Evolutionary conservation across 1,140 invertebrate species (phyloP), one percentile per base, ranked within the genome.

Genomic region (Meloidogyne hapla): DNA sequence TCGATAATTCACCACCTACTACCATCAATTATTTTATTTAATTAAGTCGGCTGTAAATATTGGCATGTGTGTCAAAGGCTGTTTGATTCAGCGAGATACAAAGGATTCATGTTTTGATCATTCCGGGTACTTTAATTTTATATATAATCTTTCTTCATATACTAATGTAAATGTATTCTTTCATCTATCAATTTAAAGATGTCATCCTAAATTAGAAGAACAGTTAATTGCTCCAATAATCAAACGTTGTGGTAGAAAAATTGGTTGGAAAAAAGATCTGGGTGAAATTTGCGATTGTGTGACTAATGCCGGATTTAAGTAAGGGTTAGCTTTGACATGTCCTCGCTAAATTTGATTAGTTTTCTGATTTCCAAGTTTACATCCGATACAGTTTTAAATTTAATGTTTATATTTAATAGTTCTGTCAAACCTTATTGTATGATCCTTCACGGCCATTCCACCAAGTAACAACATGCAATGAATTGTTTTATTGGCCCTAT

Each of bases 151-250:
- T n/a, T n/a, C n/a, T n/a, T n/a, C n/a, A n/a, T n/a, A n/a, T n/a
- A n/a, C n/a, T n/a, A n/a, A n/a, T 23, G 38, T 71, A 10, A 4
- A 38, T 38, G 3, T 38, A 38, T 38, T 38, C 9, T 38, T 38
- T 38, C 2, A 69, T 28, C 26, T 45, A 25, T 26, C 9, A n/a
- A n/a, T 40, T 33, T 66, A 33, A 21, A 73, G 70, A n/a, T 73
- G 70, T n/a, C 45, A 73, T 15, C 70, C 70, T 38, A 73, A 73
- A 2, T 73, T 73, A 33, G 56, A 42, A 28, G 70, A 73, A 61
- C n/a, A 63, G 18, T 33, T 73, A 23, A 64, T 73, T 25, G 56
- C 56, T 23, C 70, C 70, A 21, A 64, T 73, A 21, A 12, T 73
- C 10, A 73, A 73, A 23, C 70, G 70, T 12, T 73, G 70, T 61